These are phyloP conservation scores for Gymnothorax reevesii DNA, from an alignment of 2,797 vertebrate genomes.

Conservation along the genomic window DNA sequence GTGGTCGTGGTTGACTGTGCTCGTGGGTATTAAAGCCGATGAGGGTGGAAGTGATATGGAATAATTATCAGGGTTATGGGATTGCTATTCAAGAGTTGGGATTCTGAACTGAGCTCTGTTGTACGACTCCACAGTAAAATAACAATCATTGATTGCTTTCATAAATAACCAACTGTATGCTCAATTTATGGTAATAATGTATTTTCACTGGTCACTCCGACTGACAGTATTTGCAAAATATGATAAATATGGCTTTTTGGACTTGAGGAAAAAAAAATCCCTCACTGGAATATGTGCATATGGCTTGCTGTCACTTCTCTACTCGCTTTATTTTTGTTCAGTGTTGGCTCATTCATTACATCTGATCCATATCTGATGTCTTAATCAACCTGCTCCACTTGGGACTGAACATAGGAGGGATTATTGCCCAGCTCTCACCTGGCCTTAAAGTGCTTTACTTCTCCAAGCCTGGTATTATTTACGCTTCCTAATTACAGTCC, in stretches of 20 bases:
- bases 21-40: neutral
- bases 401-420: no score
- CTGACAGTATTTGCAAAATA: neutral
- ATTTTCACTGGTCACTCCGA: neutral
- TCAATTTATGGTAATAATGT: neutral
- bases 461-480: no score
- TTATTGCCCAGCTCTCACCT: no score
- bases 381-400: no score
- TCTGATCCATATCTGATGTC: constrained; percentile 27
- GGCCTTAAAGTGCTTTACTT: no score
- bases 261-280: neutral
- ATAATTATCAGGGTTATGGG: neutral
- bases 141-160: neutral
- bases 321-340: constrained; percentile 46
- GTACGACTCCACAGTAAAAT: neutral
- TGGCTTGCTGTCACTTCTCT: constrained; percentile 49
- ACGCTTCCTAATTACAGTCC: no score
- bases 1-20: neutral
- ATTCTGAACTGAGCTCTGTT: neutral
- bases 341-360: constrained; percentile 45
- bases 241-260: neutral
- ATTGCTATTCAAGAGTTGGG: neutral
- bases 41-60: neutral
- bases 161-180: neutral
- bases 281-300: constrained; percentile 40